Evolutionary conservation across 2,888 invertebrate species (phyloP), one percentile per base, ranked within the genome.

Genomic region (Mechanitis messenoides): DNA sequence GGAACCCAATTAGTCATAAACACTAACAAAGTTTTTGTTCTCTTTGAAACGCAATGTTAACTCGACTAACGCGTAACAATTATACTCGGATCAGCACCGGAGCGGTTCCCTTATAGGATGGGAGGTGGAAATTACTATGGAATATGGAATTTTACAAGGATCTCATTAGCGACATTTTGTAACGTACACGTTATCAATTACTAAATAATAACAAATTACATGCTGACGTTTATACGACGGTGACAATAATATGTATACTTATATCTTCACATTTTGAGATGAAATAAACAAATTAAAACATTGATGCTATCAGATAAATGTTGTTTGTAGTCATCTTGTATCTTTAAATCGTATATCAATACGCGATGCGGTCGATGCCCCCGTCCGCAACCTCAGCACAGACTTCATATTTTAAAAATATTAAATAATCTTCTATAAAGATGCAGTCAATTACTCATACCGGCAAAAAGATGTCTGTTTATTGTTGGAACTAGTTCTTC

Each of bases 361-460:
- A 42, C 11, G 9, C 9, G 9, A 9, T 9, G 3, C 35, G 47
- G 47, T 47, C 20, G 3, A 20, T n/a, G 47, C 47, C 47, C 47
- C n/a, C 28, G n/a, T 6, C 47, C 4, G n/a, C 33, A 57, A 38
- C 47, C 45, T 58, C 62, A 63, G 69, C 64, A 68, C 60, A 45
- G 55, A 55, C 60, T 45, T 45, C 42, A 53, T 59, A 62, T 54
- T 59, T 53, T 31, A 31, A 50, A 61, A 65, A 64, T 64, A 69
- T 9, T 9, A 42, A 42, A 9, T 62, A 65, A 69, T 68, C 61
- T 57, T 58, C 63, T 54, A 66, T 65, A 62, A 64, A 67, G 66
- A 64, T 62, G 65, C 67, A 69, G 66, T 69, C 67, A 69, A 69
- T 72, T 72, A 70, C 67, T 68, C 62, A 63, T 60, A 45, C 57